phyloP scores from a whole-genome alignment of 1,140 invertebrate genomes.

The Microplitis mediator region DNA sequence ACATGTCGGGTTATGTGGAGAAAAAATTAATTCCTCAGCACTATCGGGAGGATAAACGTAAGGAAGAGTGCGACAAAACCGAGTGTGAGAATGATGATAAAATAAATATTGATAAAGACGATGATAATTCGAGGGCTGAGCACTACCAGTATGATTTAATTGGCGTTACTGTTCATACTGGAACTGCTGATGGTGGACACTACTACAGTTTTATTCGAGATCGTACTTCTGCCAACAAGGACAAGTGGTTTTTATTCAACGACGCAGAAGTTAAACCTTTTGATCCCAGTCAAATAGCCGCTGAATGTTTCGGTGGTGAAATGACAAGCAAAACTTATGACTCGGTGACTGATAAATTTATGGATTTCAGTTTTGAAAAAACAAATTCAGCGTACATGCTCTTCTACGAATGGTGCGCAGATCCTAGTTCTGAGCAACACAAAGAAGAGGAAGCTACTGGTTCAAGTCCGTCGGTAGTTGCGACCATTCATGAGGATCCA shows the following conservation, averaged over 20 bases:
- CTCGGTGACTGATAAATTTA: conserved; percentile 93
- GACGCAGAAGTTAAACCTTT: conserved; percentile 96
- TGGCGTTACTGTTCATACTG: conserved; percentile 95
- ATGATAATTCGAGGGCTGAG: conserved; percentile 50
- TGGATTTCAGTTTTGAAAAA: conserved; percentile 97
- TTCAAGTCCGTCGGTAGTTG: conserved; percentile 42
- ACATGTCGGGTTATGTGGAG: conserved; percentile 95
- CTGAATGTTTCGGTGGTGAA: conserved; percentile 96
- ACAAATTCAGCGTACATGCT: conserved; percentile 98
- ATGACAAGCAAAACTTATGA: conserved; percentile 98
- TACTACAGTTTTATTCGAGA: conserved; percentile 97
- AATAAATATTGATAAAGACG: conserved; percentile 48
- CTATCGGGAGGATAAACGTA: conserved; percentile 68
- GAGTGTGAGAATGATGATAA: conserved; percentile 51
- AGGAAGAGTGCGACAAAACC: conserved; percentile 3
- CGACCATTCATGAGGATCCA: conserved; percentile 48
- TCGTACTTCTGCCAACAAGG: conserved; percentile 71
- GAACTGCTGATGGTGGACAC: conserved; percentile 94
- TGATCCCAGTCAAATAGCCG: conserved; percentile 90
- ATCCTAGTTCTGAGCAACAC: conserved; percentile 45
- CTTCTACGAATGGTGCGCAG: conserved; percentile 84
- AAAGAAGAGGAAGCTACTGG: conserved; percentile 60
- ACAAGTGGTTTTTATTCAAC: conserved; percentile 95
- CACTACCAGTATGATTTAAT: conserved; percentile 88
- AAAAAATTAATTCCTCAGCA: conserved; percentile 90